Evolutionary conservation across 2,888 invertebrate genomes (phyloP).

Genomic region (Limenitis camilla): DNA sequence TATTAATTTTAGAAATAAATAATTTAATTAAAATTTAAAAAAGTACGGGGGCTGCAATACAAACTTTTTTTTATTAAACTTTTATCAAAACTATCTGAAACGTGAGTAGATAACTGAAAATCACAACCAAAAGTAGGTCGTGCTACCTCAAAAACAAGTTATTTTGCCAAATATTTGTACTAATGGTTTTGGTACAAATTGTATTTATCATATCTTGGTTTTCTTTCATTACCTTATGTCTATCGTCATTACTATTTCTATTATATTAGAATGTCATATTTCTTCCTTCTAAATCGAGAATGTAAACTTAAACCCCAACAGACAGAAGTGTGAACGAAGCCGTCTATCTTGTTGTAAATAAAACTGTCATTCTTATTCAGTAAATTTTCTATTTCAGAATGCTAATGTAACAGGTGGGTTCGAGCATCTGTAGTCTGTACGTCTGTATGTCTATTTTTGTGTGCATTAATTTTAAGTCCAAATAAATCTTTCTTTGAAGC

Average conservation of each 20-base stretch:
- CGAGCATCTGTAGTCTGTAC: slow-evolving; percentile 34
- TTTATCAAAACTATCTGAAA: too few relatives aligned
- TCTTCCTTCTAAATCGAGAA: neutral
- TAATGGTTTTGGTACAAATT: too few relatives aligned
- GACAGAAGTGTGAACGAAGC: slow-evolving; percentile 1
- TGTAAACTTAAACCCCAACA: slow-evolving; percentile 6
- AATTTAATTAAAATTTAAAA: too few relatives aligned
- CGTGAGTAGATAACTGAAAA: too few relatives aligned
- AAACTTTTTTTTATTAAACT: too few relatives aligned
- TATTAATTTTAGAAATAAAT: too few relatives aligned
- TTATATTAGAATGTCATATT: neutral
- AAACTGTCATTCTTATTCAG: slow-evolving; percentile 44
- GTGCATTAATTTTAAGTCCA: slow-evolving; percentile 31
- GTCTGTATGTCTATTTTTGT: slow-evolving; percentile 51
- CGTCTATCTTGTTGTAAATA: slow-evolving; percentile 21
- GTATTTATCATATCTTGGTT: too few relatives aligned
- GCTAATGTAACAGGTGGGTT: slow-evolving; percentile 56
- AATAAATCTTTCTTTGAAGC: slow-evolving; percentile 57
- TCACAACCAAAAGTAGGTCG: too few relatives aligned
- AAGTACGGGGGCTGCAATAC: too few relatives aligned
- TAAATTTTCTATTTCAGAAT: slow-evolving; percentile 51
- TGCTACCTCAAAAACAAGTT: too few relatives aligned
- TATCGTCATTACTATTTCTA: neutral
- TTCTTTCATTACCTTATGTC: too few relatives aligned
- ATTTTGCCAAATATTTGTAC: too few relatives aligned